Conservation (phyloP, 2,888 invertebrate species). For the Odontothrips loti region DNA sequence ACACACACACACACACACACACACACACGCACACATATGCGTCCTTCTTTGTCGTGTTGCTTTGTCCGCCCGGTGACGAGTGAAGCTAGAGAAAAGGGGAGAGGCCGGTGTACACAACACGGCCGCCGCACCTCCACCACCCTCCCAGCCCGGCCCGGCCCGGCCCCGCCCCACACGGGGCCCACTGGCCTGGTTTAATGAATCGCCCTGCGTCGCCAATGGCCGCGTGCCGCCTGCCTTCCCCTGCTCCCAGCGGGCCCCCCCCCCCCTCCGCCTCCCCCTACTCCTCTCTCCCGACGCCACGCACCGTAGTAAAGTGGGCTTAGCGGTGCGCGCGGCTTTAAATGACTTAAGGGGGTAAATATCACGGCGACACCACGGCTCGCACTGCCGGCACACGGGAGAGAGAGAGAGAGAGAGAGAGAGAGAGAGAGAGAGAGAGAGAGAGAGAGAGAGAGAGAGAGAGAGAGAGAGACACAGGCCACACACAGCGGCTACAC, state of each 20-base stretch:
- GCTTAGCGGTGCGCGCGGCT: slow-evolving; percentile 5
- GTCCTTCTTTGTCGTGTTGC: too few species aligned
- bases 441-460: too few species aligned
- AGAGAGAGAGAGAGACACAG: too few species aligned
- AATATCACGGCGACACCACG: not conserved
- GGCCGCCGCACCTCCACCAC: not conserved
- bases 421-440: too few species aligned
- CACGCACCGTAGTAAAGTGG: not conserved
- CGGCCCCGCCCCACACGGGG: not conserved
- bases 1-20: too few species aligned
- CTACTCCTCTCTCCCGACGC: not conserved
- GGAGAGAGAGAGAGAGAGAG: not conserved
- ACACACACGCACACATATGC: too few species aligned
- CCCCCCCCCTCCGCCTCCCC: not conserved
- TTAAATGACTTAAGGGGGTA: slow-evolving; percentile 21
- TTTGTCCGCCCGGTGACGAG: not conserved
- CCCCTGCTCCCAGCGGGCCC: not conserved
- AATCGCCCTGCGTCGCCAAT: not conserved
- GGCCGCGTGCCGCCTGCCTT: not conserved
- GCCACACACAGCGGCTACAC: too few species aligned
- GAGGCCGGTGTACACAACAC: not conserved
- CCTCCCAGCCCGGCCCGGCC: not conserved
- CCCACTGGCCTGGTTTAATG: not conserved
- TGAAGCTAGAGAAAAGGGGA: not conserved
- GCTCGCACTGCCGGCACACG: not conserved